A percentile compares a stretch with the other conserved stretches of the same genome.
These are phyloP conservation scores for Eumerus sabulonum DNA, from an alignment of 2,888 invertebrate species.

Conservation along the genomic window DNA sequence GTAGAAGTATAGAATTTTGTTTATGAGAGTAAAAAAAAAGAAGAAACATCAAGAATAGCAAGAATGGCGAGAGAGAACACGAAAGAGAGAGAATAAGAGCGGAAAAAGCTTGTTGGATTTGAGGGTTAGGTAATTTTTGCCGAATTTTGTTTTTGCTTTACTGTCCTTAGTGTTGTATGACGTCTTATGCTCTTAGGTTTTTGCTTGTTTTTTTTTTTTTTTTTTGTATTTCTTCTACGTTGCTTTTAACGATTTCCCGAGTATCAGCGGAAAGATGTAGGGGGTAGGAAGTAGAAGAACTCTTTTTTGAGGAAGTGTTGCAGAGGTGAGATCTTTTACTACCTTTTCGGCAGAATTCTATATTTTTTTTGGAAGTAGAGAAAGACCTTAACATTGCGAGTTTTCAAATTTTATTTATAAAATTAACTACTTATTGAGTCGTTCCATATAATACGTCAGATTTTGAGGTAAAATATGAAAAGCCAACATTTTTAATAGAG, in stretches of 20 bases:
- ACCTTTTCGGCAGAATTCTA: too few species aligned
- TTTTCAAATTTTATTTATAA: too few species aligned
- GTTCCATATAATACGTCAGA: too few species aligned
- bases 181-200: conserved; percentile 24
- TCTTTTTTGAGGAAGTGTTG: conserved; percentile 52
- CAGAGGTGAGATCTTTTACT: too few species aligned
- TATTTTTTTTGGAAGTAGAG: too few species aligned
- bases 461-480: too few species aligned
- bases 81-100: conserved; percentile 7
- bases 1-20: conserved; percentile 4
- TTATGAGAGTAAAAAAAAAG: too few species aligned
- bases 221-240: too few species aligned
- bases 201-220: background rate
- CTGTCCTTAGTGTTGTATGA: conserved; percentile 33
- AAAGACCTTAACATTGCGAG: too few species aligned
- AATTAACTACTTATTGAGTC: too few species aligned
- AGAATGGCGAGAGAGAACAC: background rate
- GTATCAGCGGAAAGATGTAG: conserved; percentile 32
- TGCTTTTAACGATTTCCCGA: too few species aligned
- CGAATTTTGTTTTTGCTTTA: conserved; percentile 61
- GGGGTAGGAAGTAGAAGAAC: conserved; percentile 37
- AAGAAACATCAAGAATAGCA: background rate
- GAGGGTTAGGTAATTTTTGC: conserved; percentile 59
- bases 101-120: conserved; percentile 25
- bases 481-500: too few species aligned